Base-by-base conservation (phyloP, 2,797 vertebrate species). In the Gobionotothen gibberifrons region DNA sequence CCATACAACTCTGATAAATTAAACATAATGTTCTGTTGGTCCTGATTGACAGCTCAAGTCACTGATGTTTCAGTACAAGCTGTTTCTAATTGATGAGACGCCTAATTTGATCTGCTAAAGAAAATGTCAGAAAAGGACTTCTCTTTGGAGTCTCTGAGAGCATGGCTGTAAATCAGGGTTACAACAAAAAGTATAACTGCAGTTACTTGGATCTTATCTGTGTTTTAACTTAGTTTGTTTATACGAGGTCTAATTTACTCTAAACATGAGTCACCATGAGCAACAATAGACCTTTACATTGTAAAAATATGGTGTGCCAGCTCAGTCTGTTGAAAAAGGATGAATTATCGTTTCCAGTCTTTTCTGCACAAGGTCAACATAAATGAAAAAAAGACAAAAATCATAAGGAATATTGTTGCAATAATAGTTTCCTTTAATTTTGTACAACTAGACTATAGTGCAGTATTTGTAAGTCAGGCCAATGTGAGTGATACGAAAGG, bases 71-170 rank as follows among this genome's bases (percentile, higher is more conserved):
- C 43, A 51, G 47, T 15, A 40, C 14, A 9, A 1, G 36, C 7
- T 12, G 55, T n/a, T 12, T 11, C 4, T 36, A n/a, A 36, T 51
- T 46, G 17, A 19, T n/a, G 16, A 40, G 13, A 51, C 39, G 44
- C 9, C 14, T 22, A 26, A 32, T 56, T 46, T 19, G 15, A 11
- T 29, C 8, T 39, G 42, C 22, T 16, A n/a, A 21, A 58, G 14
- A 13, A 47, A 26, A 11, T 29, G 9, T 44, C 29, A 39, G 9
- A 54, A 54, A 52, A 61, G 26, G 1, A 21, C 21, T 44, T 46
- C 17, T 22, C 11, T 72, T 66, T 56, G 15, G 42, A 3, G 21
- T 54, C n/a, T 57, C 17, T 59, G 52, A 57, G 26, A 58, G 11
- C 11, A 26, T 40, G 8, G 1, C 16, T 47, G 21, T 44, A 48